These are phyloP conservation scores for Cercopithecus mona DNA, from an alignment of 2,113 vertebrate genomes.

Conservation along the genomic window DNA sequence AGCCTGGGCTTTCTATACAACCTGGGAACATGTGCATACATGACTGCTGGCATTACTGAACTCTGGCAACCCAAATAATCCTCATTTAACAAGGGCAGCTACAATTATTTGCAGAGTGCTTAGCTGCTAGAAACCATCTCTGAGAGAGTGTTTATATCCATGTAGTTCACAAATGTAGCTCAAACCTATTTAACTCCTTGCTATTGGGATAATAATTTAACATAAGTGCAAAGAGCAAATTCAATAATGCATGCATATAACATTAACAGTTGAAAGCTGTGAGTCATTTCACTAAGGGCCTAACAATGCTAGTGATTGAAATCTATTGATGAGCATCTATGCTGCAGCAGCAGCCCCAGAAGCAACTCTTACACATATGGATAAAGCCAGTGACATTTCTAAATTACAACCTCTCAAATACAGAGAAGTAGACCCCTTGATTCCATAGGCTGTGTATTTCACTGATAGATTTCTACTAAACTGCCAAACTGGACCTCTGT, in stretches of 20 bases:
- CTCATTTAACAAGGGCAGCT: constrained; percentile 26
- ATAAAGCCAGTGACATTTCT: background rate
- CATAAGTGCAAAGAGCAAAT: constrained; percentile 78
- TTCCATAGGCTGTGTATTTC: constrained; percentile 23
- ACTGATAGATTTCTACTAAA: constrained; percentile 22
- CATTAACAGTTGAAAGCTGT: constrained; percentile 73
- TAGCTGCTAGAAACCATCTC: constrained; percentile 53
- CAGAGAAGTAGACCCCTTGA: constrained; percentile 12
- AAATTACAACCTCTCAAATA: constrained; percentile 7
- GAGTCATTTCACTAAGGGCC: constrained; percentile 69
- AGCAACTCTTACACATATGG: background rate
- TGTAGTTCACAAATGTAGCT: constrained; percentile 76
- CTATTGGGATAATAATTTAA: constrained; percentile 81
- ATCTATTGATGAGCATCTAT: constrained; percentile 15
- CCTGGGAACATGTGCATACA: background rate
- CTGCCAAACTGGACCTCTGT: constrained; percentile 2
- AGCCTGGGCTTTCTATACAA: background rate
- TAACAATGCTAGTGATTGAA: constrained; percentile 42
- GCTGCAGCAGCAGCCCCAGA: background rate
- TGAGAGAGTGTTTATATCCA: constrained; percentile 73
- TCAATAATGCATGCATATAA: constrained; percentile 71
- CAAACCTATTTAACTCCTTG: constrained; percentile 80
- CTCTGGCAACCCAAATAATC: background rate
- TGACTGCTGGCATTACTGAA: background rate
- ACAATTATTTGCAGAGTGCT: constrained; percentile 48